phyloP scores from a whole-genome alignment of 2,113 vertebrate genomes.

The Pterocles gutturalis region DNA sequence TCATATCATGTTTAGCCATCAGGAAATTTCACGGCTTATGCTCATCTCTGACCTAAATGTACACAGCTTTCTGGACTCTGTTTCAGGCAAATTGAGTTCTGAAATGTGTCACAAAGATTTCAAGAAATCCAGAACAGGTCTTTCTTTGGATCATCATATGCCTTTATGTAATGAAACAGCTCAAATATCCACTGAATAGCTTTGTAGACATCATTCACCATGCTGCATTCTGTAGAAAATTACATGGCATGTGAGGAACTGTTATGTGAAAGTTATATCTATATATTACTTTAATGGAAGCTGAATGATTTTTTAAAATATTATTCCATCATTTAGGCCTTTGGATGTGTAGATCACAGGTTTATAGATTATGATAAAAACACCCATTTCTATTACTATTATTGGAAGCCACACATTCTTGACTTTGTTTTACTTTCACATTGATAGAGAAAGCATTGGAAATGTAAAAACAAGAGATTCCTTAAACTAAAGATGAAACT shows the following conservation, averaged over 20 bases:
- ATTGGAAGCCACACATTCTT: neutral
- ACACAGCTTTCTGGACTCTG: neutral
- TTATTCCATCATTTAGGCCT: neutral
- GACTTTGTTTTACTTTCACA: neutral
- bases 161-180: neutral
- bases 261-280: neutral
- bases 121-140: neutral
- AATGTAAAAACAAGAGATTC: neutral
- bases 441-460: neutral
- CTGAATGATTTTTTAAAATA: neutral
- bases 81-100: neutral
- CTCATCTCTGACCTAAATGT: neutral
- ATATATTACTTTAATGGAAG: neutral
- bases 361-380: neutral
- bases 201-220: neutral
- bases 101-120: neutral
- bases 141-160: neutral
- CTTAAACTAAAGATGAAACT: neutral
- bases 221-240: neutral
- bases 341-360: neutral
- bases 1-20: neutral
- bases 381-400: fast-evolving
- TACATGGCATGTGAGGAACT: neutral
- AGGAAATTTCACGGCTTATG: neutral
- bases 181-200: neutral